phyloP scores from a whole-genome alignment of 2,888 invertebrate species.

The Callyntrura sp. region DNA sequence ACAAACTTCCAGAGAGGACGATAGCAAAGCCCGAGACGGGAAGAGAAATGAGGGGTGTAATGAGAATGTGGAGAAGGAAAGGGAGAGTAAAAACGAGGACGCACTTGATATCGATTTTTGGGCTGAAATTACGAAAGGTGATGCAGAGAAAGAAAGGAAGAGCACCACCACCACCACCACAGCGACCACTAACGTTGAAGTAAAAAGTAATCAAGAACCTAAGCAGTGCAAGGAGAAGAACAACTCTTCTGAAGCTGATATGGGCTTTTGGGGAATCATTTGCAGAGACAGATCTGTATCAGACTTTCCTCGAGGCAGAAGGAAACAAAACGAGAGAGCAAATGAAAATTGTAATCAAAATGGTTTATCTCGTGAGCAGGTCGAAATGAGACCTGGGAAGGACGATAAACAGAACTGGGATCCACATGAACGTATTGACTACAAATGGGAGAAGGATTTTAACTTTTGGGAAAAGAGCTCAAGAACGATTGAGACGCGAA shows the following conservation, averaged over 20 bases:
- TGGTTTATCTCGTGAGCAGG: conserved; percentile 41
- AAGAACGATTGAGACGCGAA: conserved; percentile 76
- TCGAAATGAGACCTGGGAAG: conserved; percentile 18
- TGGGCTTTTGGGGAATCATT: conserved; percentile 76
- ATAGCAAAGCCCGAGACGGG: conserved; percentile 61
- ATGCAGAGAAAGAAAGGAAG: conserved; percentile 42
- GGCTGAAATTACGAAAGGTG: conserved; percentile 80
- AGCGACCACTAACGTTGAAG: conserved; percentile 46
- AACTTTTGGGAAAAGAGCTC: conserved; percentile 82
- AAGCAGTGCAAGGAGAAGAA: conserved; percentile 62
- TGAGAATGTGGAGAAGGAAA: conserved; percentile 48
- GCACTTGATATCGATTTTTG: conserved; percentile 82
- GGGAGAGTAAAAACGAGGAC: conserved; percentile 44
- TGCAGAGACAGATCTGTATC: conserved; percentile 69
- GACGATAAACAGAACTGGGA: conserved; percentile 68
- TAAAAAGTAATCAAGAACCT: conserved; percentile 67
- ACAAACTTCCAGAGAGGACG: conserved; percentile 80
- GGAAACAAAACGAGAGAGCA: conserved; percentile 51
- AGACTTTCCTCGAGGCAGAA: conserved; percentile 58
- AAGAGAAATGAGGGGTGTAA: conserved; percentile 55
- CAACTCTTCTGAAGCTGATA: conserved; percentile 47
- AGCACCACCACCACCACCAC: background rate
- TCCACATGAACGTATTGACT: conserved; percentile 75
- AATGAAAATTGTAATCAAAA: conserved; percentile 48
- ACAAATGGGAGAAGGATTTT: conserved; percentile 80